Conservation (phyloP, 2,797 vertebrate species). For the Crax fasciolata region DNA sequence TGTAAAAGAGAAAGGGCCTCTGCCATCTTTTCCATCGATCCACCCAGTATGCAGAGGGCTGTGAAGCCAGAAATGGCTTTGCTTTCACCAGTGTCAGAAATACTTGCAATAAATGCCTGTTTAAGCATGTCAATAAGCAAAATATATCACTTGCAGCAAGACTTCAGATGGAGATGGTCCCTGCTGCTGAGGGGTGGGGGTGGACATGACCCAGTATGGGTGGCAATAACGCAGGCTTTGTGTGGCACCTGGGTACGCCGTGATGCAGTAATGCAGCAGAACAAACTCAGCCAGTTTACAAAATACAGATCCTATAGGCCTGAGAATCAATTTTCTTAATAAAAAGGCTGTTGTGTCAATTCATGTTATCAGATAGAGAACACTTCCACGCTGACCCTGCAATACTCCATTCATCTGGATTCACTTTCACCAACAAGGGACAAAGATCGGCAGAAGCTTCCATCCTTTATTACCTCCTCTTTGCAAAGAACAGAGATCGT, state of each 20-base stretch:
- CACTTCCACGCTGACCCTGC: constrained; percentile 82
- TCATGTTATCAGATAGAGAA: constrained; percentile 87
- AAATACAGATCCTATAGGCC: not conserved
- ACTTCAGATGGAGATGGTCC: not conserved
- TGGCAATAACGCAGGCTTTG: not conserved
- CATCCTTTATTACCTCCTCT: constrained; percentile 64
- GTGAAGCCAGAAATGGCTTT: not conserved
- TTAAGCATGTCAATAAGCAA: not conserved
- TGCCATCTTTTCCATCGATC: not conserved
- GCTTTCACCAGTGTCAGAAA: not conserved
- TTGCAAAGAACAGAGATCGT: constrained; percentile 62
- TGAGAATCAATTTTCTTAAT: not conserved
- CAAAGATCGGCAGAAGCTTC: constrained; percentile 71
- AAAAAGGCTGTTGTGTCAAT: constrained; percentile 17
- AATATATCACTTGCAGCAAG: not conserved
- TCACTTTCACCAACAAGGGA: constrained; percentile 77
- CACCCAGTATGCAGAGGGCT: not conserved
- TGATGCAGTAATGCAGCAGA: not conserved
- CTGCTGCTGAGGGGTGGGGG: fast-evolving
- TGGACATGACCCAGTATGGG: fast-evolving
- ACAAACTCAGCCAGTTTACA: not conserved
- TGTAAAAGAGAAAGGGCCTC: not conserved
- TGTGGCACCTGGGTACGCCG: not conserved
- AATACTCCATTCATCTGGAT: constrained; percentile 83
- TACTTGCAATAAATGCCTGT: not conserved